phyloP scores from a whole-genome alignment of 92 coral and sea anemone genomes.

The Diadumene lineata region DNA sequence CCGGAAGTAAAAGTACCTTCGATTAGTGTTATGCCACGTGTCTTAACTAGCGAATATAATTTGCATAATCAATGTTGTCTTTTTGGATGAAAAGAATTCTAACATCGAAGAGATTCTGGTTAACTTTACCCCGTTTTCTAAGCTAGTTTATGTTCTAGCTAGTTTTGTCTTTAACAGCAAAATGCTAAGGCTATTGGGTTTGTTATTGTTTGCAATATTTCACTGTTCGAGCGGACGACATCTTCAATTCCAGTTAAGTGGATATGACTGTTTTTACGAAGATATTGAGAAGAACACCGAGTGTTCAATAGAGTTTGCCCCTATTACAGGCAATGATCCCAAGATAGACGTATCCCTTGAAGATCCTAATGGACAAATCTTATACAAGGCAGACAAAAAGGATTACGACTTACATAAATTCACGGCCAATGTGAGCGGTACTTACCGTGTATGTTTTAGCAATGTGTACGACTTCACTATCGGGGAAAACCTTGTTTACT shows the following conservation, averaged over 20 bases:
- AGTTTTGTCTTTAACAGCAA: neutral
- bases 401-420: slow-evolving; percentile 93
- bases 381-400: slow-evolving; percentile 84
- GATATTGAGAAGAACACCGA: slow-evolving; percentile 79
- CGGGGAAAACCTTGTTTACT: slow-evolving; percentile 92
- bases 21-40: slow-evolving; percentile 37
- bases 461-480: slow-evolving; percentile 92
- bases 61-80: slow-evolving; percentile 19
- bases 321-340: slow-evolving; percentile 93
- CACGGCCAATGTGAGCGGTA: slow-evolving; percentile 65
- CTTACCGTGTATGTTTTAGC: slow-evolving; percentile 92
- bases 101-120: neutral
- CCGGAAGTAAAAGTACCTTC: slow-evolving; percentile 25
- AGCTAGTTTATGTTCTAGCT: neutral
- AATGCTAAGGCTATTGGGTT: slow-evolving; percentile 13
- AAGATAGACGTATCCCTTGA: slow-evolving; percentile 80
- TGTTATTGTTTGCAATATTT: slow-evolving; percentile 4
- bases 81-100: neutral
- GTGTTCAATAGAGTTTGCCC: slow-evolving; percentile 93
- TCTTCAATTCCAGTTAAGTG: slow-evolving; percentile 90
- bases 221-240: slow-evolving; percentile 63
- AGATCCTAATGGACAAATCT: slow-evolving; percentile 70
- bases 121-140: neutral
- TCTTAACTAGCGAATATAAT: slow-evolving; percentile 17
- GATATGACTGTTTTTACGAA: slow-evolving; percentile 96